Percentiles rank a stretch among this genome's conserved stretches.
These are phyloP conservation scores for Phyllotreta striolata DNA, from an alignment of 2,888 invertebrate species.

Conservation along the genomic window DNA sequence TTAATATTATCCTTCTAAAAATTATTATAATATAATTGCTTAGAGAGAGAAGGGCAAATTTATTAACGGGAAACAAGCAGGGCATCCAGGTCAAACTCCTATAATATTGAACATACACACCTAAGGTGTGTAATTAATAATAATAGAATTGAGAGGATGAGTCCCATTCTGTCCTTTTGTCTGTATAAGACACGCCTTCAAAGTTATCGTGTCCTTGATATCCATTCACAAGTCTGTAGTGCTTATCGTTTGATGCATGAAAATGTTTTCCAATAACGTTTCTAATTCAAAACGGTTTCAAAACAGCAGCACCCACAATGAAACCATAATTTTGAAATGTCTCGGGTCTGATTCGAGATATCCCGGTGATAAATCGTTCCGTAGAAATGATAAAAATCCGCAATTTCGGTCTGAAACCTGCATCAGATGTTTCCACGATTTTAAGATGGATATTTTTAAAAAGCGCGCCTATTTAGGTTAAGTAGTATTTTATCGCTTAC, in stretches of 20 bases:
- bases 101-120: too few relatives aligned
- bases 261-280: not conserved
- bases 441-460: conserved; percentile 44
- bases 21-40: too few relatives aligned
- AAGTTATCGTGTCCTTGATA: too few relatives aligned
- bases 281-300: not conserved
- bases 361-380: conserved; percentile 51
- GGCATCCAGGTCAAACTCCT: too few relatives aligned
- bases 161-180: too few relatives aligned
- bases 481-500: conserved; percentile 53
- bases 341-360: conserved; percentile 34
- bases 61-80: too few relatives aligned
- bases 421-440: conserved; percentile 50
- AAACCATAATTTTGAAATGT: conserved; percentile 34
- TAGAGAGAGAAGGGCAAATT: too few relatives aligned
- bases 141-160: too few relatives aligned
- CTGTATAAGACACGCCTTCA: too few relatives aligned
- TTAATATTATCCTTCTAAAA: too few relatives aligned
- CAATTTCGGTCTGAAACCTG: conserved; percentile 48
- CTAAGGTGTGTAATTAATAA: too few relatives aligned
- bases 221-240: too few relatives aligned
- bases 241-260: not conserved
- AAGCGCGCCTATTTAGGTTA: conserved; percentile 47
- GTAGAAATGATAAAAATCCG: conserved; percentile 50
- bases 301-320: conserved; percentile 22